phyloP scores from a whole-genome alignment of 2,888 invertebrate genomes.

The Nasonia oneida region DNA sequence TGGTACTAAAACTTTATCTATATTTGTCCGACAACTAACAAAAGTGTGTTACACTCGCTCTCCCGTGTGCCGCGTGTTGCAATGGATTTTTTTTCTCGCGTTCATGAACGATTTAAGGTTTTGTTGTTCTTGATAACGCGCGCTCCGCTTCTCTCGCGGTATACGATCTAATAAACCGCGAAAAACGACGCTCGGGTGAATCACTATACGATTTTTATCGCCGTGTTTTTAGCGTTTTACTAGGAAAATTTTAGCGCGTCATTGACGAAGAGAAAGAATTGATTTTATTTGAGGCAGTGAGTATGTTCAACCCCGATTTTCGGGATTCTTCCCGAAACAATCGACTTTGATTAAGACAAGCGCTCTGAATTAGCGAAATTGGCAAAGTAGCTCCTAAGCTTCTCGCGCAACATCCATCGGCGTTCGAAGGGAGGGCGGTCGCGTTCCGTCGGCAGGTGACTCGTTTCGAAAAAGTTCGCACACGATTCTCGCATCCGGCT shows the following conservation, averaged over 20 bases:
- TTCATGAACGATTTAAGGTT: constrained; percentile 51
- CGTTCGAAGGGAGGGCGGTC: not conserved
- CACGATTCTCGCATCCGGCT: too few species aligned
- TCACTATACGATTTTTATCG: not conserved
- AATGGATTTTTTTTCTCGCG: constrained; percentile 48
- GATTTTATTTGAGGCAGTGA: too few species aligned
- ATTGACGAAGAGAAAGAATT: too few species aligned
- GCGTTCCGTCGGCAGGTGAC: constrained; percentile 1
- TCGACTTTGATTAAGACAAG: not conserved
- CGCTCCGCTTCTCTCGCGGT: not conserved
- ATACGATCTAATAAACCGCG: constrained; percentile 22
- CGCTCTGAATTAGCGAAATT: too few species aligned
- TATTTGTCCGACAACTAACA: constrained; percentile 72
- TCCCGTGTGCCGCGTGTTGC: constrained; percentile 55
- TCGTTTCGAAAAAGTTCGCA: too few species aligned
- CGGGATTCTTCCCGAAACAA: not conserved
- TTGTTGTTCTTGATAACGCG: constrained; percentile 46
- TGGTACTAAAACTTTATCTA: constrained; percentile 75
- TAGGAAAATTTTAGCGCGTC: not conserved
- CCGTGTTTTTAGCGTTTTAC: not conserved
- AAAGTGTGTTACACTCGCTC: constrained; percentile 65
- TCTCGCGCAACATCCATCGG: too few species aligned
- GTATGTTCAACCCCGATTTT: not conserved
- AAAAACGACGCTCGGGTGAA: not conserved
- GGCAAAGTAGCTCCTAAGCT: too few species aligned